These are phyloP conservation scores for Chymomyza procnemis DNA, from an alignment of 2,888 invertebrate genomes.

Conservation along the genomic window DNA sequence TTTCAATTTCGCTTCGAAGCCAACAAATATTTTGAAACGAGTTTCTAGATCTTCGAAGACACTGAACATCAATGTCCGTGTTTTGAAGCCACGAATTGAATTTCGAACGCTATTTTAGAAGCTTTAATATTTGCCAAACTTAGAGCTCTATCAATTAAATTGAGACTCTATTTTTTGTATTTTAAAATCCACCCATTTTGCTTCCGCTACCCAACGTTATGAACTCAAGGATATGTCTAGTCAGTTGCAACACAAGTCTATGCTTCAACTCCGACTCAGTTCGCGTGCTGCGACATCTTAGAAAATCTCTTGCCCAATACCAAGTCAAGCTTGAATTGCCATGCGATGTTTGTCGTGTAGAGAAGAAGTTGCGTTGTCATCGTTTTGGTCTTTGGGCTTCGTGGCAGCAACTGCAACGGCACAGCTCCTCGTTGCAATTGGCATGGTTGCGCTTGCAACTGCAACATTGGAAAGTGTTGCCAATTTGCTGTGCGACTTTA, in stretches of 20 bases:
- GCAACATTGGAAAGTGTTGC: slow-evolving; percentile 62
- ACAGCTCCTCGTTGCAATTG: slow-evolving; percentile 43
- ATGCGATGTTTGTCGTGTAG: neutral
- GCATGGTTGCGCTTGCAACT: neutral
- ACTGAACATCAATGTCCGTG: too few species aligned
- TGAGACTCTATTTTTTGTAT: too few species aligned
- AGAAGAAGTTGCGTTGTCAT: neutral
- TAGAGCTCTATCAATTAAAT: too few species aligned
- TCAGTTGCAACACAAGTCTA: neutral
- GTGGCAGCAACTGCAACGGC: neutral
- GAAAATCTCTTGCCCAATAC: neutral
- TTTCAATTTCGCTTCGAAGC: too few species aligned
- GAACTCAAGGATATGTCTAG: neutral
- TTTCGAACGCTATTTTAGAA: too few species aligned
- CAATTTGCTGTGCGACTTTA: slow-evolving; percentile 65
- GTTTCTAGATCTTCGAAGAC: too few species aligned
- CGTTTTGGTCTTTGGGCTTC: neutral
- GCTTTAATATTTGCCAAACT: too few species aligned
- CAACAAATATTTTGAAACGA: too few species aligned
- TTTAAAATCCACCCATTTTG: too few species aligned
- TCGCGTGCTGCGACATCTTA: neutral
- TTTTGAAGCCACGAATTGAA: too few species aligned
- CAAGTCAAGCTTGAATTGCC: neutral
- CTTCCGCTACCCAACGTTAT: too few species aligned
- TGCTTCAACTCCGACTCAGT: neutral